Percentiles rank a stretch among this genome's conserved stretches.
Evolutionary conservation across 2,113 vertebrate genomes (phyloP).

Genomic region (Calonectris borealis): DNA sequence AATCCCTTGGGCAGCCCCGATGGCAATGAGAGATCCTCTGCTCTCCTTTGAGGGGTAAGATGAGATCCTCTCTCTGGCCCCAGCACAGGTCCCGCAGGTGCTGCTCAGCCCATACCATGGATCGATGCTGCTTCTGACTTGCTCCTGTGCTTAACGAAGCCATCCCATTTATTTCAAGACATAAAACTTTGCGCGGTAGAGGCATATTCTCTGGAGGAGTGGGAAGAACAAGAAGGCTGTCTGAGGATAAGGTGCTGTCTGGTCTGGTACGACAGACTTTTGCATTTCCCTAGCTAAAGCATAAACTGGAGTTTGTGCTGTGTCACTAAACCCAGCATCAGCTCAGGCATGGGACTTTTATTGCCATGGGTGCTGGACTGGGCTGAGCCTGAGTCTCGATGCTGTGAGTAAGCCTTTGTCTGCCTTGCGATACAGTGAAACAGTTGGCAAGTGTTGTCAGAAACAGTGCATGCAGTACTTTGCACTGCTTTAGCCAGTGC

Average conservation of each 20-base stretch:
- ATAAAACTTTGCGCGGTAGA: neutral
- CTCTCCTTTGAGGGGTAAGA: slow-evolving; percentile 4
- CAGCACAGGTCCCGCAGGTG: neutral
- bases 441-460: neutral
- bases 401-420: neutral
- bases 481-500: neutral
- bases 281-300: neutral
- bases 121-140: neutral
- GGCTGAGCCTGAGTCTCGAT: neutral
- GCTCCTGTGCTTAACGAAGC: neutral
- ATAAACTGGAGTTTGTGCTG: neutral
- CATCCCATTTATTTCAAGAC: neutral
- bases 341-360: neutral
- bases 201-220: neutral
- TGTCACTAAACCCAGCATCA: neutral
- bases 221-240: neutral
- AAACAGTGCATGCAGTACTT: neutral
- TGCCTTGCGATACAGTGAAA: neutral
- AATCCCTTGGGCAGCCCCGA: neutral
- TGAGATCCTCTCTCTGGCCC: neutral
- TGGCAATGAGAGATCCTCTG: neutral
- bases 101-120: neutral
- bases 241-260: neutral
- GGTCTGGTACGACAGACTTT: neutral
- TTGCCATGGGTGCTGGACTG: neutral